Percentiles rank a stretch among this genome's conserved stretches.
Conservation (phyloP, 2,888 invertebrate genomes). For the Temnothorax rugatulus region DNA sequence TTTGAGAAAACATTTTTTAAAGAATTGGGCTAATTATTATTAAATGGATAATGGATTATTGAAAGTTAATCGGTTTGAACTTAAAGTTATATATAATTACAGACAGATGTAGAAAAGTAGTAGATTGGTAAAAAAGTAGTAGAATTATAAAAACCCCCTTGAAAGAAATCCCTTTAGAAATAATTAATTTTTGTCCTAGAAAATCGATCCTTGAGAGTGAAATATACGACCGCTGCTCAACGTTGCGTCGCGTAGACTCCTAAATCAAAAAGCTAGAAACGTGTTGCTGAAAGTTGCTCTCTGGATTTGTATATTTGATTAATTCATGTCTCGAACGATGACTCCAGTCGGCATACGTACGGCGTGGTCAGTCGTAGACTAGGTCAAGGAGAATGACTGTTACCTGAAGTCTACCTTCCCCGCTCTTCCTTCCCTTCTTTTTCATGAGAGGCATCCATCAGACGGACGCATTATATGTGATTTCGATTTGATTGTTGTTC, state of each 20-base stretch:
- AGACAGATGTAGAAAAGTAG: conserved; percentile 1
- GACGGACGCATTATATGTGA: conserved; percentile 19
- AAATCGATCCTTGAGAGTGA: conserved; percentile 47
- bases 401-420: conserved; percentile 66
- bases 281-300: conserved; percentile 13
- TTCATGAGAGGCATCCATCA: conserved; percentile 64
- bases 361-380: conserved; percentile 71
- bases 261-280: conserved; percentile 46
- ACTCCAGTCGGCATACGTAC: conserved; percentile 61
- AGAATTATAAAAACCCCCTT: background rate
- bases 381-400: conserved; percentile 80
- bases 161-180: background rate
- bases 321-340: conserved; percentile 74
- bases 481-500: conserved; percentile 43
- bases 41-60: background rate
- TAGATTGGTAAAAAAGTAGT: background rate
- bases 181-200: conserved; percentile 17
- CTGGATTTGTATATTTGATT: conserved; percentile 56
- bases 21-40: background rate
- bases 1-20: background rate
- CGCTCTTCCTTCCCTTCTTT: conserved; percentile 59
- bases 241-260: conserved; percentile 34
- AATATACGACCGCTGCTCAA: background rate
- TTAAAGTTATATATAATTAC: background rate
- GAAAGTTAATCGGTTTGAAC: background rate